Conservation (phyloP, 2,888 invertebrate genomes). For the Acrocyrtus sp. region DNA sequence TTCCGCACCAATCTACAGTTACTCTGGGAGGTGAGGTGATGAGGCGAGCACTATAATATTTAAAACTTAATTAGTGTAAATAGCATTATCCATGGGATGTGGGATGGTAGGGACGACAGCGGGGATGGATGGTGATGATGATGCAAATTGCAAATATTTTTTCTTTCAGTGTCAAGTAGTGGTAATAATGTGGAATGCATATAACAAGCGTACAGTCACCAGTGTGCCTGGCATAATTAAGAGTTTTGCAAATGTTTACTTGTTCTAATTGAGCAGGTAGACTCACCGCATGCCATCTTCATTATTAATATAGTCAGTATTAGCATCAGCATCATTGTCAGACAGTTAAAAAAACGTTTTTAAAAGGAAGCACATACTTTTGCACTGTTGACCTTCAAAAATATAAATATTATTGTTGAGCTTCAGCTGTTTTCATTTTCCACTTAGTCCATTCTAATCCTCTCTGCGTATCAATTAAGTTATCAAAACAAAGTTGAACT, state of each 20-base stretch:
- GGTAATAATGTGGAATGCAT: neutral
- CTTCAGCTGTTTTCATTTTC: neutral
- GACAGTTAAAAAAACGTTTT: too few relatives aligned
- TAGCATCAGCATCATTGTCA: neutral
- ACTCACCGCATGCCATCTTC: neutral
- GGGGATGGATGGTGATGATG: neutral
- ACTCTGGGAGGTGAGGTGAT: neutral
- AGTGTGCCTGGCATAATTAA: too few relatives aligned
- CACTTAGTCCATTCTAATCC: constrained; percentile 45
- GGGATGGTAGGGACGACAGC: too few relatives aligned
- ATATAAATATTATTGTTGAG: neutral
- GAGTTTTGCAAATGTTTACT: neutral
- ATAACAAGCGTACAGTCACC: neutral
- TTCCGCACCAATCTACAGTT: constrained; percentile 1
- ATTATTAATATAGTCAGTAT: neutral
- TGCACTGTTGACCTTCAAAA: constrained; percentile 39
- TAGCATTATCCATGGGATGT: constrained; percentile 7
- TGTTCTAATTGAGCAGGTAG: neutral
- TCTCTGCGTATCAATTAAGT: constrained; percentile 50
- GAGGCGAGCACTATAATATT: constrained; percentile 12
- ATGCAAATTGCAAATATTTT: neutral
- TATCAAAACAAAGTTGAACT: constrained; percentile 51
- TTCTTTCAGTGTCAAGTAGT: neutral
- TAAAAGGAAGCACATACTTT: neutral
- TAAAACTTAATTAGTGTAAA: constrained; percentile 27